Conservation (phyloP, 2,888 invertebrate genomes). For the Drymonia ruficornis region DNA sequence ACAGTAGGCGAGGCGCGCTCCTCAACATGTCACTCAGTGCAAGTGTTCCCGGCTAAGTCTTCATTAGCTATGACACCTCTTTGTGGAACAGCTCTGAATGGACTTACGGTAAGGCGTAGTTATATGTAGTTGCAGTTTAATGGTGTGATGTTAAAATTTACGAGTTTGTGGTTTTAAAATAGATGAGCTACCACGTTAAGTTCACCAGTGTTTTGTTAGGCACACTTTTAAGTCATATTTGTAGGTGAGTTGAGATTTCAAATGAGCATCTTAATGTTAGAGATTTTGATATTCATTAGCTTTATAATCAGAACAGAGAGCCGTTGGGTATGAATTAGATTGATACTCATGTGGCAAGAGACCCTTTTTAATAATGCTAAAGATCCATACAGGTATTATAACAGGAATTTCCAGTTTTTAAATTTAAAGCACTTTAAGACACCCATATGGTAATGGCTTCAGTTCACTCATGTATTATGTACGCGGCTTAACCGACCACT, state of each 20-base stretch:
- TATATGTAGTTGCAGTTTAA: conserved; percentile 1
- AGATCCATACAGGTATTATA: too few relatives aligned
- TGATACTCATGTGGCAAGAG: too few relatives aligned
- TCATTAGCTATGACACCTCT: conserved; percentile 30
- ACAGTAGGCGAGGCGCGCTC: conserved; percentile 20
- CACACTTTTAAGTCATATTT: too few relatives aligned
- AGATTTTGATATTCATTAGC: too few relatives aligned
- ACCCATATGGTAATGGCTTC: background rate
- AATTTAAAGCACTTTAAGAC: too few relatives aligned
- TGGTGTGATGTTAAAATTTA: background rate
- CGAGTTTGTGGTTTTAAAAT: background rate
- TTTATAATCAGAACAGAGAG: too few relatives aligned
- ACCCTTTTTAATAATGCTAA: too few relatives aligned
- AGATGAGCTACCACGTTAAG: background rate
- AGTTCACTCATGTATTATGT: conserved; percentile 11
- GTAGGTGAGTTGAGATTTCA: too few relatives aligned
- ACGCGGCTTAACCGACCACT: conserved; percentile 35
- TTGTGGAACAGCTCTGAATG: conserved; percentile 17
- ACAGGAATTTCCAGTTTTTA: too few relatives aligned
- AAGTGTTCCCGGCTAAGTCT: conserved; percentile 33
- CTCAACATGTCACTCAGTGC: conserved; percentile 37
- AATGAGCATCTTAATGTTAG: too few relatives aligned
- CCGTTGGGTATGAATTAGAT: too few relatives aligned
- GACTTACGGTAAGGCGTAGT: conserved; percentile 13
- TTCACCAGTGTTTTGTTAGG: background rate